These are phyloP conservation scores for Neodon shergylaensis DNA, from an alignment of 2,113 vertebrate genomes.

Conservation along the genomic window DNA sequence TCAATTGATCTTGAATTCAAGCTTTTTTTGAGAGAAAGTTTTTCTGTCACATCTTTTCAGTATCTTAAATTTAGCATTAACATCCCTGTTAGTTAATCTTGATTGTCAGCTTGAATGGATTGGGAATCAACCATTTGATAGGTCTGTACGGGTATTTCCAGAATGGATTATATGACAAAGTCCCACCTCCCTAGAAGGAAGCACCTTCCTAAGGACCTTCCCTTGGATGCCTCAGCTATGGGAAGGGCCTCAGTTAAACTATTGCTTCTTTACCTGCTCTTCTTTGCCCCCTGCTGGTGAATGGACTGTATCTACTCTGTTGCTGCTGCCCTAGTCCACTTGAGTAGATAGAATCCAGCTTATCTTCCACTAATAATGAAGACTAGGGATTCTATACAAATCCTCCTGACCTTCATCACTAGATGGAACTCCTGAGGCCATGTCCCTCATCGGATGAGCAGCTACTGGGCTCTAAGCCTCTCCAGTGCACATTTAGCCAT, in stretches of 20 bases:
- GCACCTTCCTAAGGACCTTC: background rate
- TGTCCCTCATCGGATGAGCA: background rate
- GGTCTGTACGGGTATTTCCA: background rate
- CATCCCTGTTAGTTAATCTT: background rate
- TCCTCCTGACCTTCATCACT: background rate
- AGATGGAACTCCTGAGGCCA: background rate
- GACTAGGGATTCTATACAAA: background rate
- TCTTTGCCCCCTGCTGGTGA: background rate
- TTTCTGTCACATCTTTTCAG: background rate
- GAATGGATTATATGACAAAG: background rate
- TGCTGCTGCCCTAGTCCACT: background rate
- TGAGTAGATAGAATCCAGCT: background rate
- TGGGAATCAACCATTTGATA: background rate
- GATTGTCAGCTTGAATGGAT: background rate
- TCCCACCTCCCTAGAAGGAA: background rate
- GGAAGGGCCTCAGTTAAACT: background rate
- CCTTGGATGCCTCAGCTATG: background rate
- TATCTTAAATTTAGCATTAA: background rate
- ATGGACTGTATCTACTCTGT: background rate
- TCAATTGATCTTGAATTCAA: background rate
- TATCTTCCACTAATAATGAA: background rate
- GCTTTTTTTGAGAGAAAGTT: background rate
- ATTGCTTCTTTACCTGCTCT: background rate
- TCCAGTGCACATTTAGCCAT: background rate
- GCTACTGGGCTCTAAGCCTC: background rate